Evolutionary conservation across 2,113 vertebrate genomes (phyloP), one percentile per base, ranked within the genome.

Genomic region (Rissa tridactyla): DNA sequence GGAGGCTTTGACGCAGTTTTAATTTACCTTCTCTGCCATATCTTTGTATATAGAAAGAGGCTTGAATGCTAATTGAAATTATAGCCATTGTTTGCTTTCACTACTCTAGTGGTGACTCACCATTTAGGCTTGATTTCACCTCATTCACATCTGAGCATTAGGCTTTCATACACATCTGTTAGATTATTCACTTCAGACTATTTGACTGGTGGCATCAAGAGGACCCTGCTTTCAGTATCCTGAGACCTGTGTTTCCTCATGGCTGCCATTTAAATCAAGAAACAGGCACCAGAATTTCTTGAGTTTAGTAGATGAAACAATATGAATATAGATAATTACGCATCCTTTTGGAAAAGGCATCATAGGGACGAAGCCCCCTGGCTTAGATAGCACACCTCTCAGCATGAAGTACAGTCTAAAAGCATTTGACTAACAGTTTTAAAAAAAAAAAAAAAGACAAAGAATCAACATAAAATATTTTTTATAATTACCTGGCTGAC

Each of bases 401-500:
- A 71, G 38, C 20, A 70, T 16, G 11, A 58, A 18, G 15, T n/a
- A 14, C 65, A 26, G 80, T 49, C 6, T 36, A 58, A 69, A 73
- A 70, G 25, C 29, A 34, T 76, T 34, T 72, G 57, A 72, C 19
- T 42, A 82, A 72, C 66, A 13, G 8, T 82, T 44, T 26, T 57
- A 51, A 15, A 13, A 88, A 66, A 44, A 15, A 13, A 88, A 66
- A 44, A 87, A 62, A 40, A 55, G 10, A 29, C 78, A 23, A 57
- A 46, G 9, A 60, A 91, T 38, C 73, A 80, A 20, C 14, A 61
- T 58, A 13, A 46, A 84, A 23, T 36, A 32, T 10, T 34, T 64
- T 44, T 76, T 57, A 30, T 51, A 70, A 86, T 96, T 98, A 99
- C 99, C 99, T 98, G 99, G 99, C 94, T 99, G 99, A 97, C 99